Percentiles rank a stretch among this genome's conserved stretches.
Evolutionary conservation across 2,113 vertebrate species (phyloP).

Genomic region (Grammomys surdaster): DNA sequence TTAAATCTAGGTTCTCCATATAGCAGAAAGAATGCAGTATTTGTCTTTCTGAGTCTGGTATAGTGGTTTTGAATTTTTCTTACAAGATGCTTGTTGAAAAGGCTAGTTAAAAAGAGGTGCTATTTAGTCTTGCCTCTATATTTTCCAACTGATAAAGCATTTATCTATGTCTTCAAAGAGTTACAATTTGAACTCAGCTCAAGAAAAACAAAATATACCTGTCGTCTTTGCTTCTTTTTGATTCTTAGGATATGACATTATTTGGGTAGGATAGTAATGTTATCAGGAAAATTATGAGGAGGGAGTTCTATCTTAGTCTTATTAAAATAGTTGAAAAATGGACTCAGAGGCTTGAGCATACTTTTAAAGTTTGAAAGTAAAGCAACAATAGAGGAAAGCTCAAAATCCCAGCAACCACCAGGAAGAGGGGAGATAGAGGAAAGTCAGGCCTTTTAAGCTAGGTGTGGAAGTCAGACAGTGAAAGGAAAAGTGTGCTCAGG

Average conservation of each 20-base stretch:
- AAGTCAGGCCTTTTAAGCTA: neutral
- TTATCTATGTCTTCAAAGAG: neutral
- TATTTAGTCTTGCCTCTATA: conserved; percentile 23
- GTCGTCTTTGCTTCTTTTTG: neutral
- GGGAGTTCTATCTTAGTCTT: neutral
- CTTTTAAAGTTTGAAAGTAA: neutral
- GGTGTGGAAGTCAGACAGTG: neutral
- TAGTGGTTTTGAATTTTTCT: conserved; percentile 41
- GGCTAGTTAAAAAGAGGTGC: neutral
- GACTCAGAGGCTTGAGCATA: neutral
- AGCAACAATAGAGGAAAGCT: neutral
- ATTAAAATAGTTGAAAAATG: neutral
- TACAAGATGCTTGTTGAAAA: conserved; percentile 16
- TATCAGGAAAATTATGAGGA: neutral
- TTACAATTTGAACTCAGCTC: conserved; percentile 24
- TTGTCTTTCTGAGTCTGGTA: neutral
- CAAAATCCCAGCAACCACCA: neutral
- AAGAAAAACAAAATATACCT: conserved; percentile 39
- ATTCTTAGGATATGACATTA: conserved; percentile 10
- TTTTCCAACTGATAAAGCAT: conserved; percentile 25
- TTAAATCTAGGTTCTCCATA: neutral
- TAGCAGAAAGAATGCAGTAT: neutral
- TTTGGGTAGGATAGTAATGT: conserved; percentile 28
- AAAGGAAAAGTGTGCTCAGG: neutral
- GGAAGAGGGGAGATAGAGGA: neutral